Conservation (phyloP, 1,140 invertebrate genomes). For the Heterodera schachtii region DNA sequence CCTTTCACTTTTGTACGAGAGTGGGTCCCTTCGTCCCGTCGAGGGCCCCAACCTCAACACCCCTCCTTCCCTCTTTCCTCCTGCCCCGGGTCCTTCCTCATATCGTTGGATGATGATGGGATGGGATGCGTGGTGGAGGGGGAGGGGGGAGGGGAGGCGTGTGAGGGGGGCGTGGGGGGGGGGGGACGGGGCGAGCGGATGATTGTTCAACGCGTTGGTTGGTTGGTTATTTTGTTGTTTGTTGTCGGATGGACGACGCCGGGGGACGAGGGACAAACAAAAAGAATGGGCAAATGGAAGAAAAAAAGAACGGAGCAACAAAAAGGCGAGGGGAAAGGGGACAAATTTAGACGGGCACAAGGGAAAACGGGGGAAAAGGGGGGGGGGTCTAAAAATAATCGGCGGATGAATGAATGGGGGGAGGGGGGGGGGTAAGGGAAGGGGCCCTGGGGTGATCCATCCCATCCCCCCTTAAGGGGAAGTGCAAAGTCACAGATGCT, state of each 20-base stretch:
- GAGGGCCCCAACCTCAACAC: not conserved
- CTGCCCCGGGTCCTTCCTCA: too few species aligned
- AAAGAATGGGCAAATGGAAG: conserved; percentile 17
- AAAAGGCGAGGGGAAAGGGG: not conserved
- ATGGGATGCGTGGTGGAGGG: not conserved
- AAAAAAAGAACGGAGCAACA: conserved; percentile 5
- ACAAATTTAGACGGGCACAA: not conserved
- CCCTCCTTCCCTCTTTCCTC: too few species aligned
- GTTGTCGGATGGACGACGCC: not conserved
- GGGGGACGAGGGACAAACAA: not conserved
- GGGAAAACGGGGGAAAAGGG: not conserved
- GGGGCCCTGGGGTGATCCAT: too few species aligned
- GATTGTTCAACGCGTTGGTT: not conserved
- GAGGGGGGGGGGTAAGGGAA: not conserved
- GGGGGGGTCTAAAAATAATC: not conserved
- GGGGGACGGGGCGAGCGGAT: not conserved
- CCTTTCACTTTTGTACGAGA: not conserved
- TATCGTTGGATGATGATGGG: not conserved
- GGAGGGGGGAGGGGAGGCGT: not conserved
- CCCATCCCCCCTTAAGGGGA: too few species aligned
- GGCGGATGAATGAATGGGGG: not conserved
- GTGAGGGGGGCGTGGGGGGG: not conserved
- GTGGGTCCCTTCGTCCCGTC: not conserved
- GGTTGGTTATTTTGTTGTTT: not conserved
- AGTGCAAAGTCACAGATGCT: too few species aligned